Evolutionary conservation across 2,888 invertebrate genomes (phyloP), one percentile per base, ranked within the genome.

Genomic region (Cabera pusaria): DNA sequence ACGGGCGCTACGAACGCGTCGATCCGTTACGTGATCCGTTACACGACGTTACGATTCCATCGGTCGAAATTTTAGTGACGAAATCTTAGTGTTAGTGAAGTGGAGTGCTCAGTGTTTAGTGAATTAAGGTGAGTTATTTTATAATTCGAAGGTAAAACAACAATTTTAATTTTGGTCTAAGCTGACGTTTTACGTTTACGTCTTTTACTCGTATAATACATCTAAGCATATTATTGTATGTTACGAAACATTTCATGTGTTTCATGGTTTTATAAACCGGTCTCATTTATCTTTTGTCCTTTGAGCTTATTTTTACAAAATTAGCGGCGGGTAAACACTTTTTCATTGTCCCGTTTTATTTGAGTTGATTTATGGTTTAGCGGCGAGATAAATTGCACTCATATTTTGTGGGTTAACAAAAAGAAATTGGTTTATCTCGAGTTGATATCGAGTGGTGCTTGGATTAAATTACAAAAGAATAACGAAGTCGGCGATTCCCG

Each of bases 1-100:
- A 47, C 40, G 27, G 49, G 23, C 56, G 68, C 64, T 65, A 68
- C 72, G 65, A 45, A 34, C 26, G 43, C 35, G 57, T 45, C 54
- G 49, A 26, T 41, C 55, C 36, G 39, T 6, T 8, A 2, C 19
- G 32, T 8, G 23, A 17, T 9, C 22, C 28, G 26, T 18, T 12
- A 4, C 14, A n/a, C 44, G 21, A 22, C 22, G 22, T 14, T 29
- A 31, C 37, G 31, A 31, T 19, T 28, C 16, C 14, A 25, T 17
- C 26, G 27, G 27, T 32, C 29, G 39, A 38, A 36, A 34, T 45
- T 48, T 39, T 5, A 53, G 63, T 64, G 62, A 52, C 43, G 42
- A 18, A 52, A 37, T 47, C 48, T 48, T 40, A 52, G 62, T 64
- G 59, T 50, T 51, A 57, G 65, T 59, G 59, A 36, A 51, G 50